Evolutionary conservation across 2,888 invertebrate species (phyloP), one percentile per base, ranked within the genome.

Genomic region (Limnephilus auricula): DNA sequence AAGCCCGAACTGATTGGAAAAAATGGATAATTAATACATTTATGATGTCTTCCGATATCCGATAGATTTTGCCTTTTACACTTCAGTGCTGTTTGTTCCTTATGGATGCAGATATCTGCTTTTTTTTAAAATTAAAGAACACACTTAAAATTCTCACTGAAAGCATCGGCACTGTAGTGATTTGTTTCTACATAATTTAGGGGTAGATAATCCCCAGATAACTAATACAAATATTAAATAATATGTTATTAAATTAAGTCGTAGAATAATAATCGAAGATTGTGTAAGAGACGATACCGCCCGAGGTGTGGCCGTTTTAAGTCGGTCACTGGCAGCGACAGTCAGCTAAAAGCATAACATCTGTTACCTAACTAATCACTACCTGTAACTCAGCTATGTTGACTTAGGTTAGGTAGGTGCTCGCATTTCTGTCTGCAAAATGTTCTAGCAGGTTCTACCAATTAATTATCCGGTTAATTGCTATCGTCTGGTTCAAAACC

Each of bases 211-310:
- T 4, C 50, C 50, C 5, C 5, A 4, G 18, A 50, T 50, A 50
- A 50, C 50, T 50, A 50, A 50, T 50, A 15, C 50, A 50, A 18
- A 50, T 50, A 50, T 18, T 50, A 50, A 50, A 65, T 65, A 25
- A 65, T 65, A n/a, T 25, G n/a, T 25, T 25, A 65, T 25, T 25
- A 65, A 65, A 65, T 65, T 25, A 65, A n/a, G 6, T 65, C 25
- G 65, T 65, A 6, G 25, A 9, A 82, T 32, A 13, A 32, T 82
- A 5, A 82, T 32, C 34, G 4, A 82, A 10, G 9, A 34, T 82
- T 34, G 82, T 13, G 34, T 82, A 82, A 82, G 65, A 65, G 82
- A 82, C 82, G 82, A 82, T 15, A 82, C 82, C 82, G 82, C 82
- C 82, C 25, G 31, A 82, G 82, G 82, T 34, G 82, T 82, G 34